Evolutionary conservation across 37 sponge, comb jelly and placozoan species (phyloP).

Genomic region (Aphrocallistes beatrix): DNA sequence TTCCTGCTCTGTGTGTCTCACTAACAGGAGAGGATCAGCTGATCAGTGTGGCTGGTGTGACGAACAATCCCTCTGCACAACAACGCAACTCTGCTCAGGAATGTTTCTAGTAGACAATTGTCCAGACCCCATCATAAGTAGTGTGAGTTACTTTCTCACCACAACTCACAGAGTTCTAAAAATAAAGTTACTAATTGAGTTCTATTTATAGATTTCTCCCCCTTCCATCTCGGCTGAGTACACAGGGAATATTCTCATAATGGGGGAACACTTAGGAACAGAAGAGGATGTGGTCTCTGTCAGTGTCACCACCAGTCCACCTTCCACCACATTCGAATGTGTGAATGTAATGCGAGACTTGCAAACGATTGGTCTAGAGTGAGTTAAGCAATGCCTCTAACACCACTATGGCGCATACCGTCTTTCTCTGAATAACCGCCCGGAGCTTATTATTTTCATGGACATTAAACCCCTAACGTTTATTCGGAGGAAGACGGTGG

Average conservation of each 20-base stretch:
- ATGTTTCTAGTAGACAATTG: not conserved
- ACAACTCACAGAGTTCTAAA: too few relatives aligned
- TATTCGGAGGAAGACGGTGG: too few relatives aligned
- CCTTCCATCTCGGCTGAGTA: not conserved
- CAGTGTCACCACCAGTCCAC: not conserved
- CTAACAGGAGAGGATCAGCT: not conserved
- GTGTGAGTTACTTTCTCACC: too few relatives aligned
- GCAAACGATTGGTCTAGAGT: not conserved
- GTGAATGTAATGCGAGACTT: not conserved
- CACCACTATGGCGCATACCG: too few relatives aligned
- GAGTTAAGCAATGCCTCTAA: too few relatives aligned
- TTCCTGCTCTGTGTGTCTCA: constrained; percentile 72
- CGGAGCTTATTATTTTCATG: too few relatives aligned
- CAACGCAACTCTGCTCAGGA: not conserved
- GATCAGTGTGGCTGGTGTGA: not conserved
- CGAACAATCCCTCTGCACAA: not conserved
- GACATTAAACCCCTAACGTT: too few relatives aligned
- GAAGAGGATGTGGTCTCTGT: not conserved
- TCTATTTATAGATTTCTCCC: not conserved
- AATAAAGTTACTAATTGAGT: too few relatives aligned
- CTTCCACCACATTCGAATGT: not conserved
- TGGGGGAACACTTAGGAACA: not conserved
- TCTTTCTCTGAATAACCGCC: too few relatives aligned
- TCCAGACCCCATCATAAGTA: not conserved
- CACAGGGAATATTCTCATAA: not conserved